Base-by-base conservation (phyloP, 2,113 vertebrate genomes). In the Datnioides undecimradiatus region DNA sequence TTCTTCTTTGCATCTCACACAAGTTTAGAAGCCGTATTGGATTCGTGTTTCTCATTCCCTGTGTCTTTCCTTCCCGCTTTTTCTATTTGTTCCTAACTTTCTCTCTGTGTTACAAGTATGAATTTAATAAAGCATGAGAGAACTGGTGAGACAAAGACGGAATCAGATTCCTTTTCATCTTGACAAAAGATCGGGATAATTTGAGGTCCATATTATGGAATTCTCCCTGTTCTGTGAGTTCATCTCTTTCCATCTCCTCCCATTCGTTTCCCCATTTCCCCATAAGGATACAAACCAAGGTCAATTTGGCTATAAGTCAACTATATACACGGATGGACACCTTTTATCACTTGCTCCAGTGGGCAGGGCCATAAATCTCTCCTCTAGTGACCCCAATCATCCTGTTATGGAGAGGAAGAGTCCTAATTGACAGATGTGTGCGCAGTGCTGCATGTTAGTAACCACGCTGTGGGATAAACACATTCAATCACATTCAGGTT, bases 311-410 rank as follows among this genome's bases (percentile, higher is more conserved):
- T 69, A 73, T 84, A 72, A 76, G 36, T 73, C 40, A 51, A 73
- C 43, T 36, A 59, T 76, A 76, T 73, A 62, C 45, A 69, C 2
- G 29, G 43, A 49, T 79, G 45, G 36, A 45, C 68, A 60, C 27
- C 12, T 82, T 87, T 87, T 68, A 83, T 83, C 31, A 78, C 80
- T 69, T 58, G 23, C 48, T 52, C 38, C 59, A 46, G 19, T 3
- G 27, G 43, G 59, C 51, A 49, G 29, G 6, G 33, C 31, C 21
- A 83, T 69, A 83, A 83, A 89, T 87, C 76, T 75, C 66, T 74
- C 38, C 73, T 76, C 12, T 43, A 63, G 27, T 59, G 74, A 86
- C 70, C 73, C 57, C 52, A 84, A 82, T 88, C 79, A 41, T 19
- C n/a, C 43, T 64, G n/a, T 76, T 68, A 67, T 71, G 33, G 25